Evolutionary conservation across 1,140 invertebrate species (phyloP).

Genomic region (Episyrphus balteatus): DNA sequence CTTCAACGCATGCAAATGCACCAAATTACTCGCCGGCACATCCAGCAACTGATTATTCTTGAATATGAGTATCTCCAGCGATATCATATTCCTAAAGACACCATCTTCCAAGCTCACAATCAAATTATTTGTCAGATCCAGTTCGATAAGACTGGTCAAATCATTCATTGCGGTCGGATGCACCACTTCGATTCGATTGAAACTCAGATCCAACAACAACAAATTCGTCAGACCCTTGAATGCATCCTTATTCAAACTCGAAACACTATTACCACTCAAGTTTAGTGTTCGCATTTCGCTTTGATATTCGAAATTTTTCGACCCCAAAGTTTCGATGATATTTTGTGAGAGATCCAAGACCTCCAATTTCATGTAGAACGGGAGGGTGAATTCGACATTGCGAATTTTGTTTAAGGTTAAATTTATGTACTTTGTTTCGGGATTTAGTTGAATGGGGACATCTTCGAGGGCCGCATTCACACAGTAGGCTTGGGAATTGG

Average conservation of each 20-base stretch:
- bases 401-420: conserved; percentile 62
- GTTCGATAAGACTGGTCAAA: conserved; percentile 53
- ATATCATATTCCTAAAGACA: conserved; percentile 56
- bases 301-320: conserved; percentile 67
- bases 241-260: conserved; percentile 57
- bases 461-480: conserved; percentile 64
- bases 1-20: conserved; percentile 50
- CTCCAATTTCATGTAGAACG: conserved; percentile 66
- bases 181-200: conserved; percentile 64
- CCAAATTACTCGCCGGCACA: conserved; percentile 56
- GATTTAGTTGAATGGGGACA: conserved; percentile 78
- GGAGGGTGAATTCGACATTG: conserved; percentile 58
- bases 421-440: conserved; percentile 65
- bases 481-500: conserved; percentile 61
- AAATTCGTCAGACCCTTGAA: conserved; percentile 62
- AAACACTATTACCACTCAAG: conserved; percentile 61
- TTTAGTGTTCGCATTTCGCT: conserved; percentile 57
- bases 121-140: conserved; percentile 67
- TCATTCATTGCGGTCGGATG: conserved; percentile 58
- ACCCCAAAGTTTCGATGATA: conserved; percentile 61
- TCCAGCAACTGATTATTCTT: conserved; percentile 67
- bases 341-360: conserved; percentile 72
- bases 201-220: conserved; percentile 55
- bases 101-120: conserved; percentile 56
- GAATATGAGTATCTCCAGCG: conserved; percentile 55